A percentile compares a stretch with the other conserved stretches of the same genome.
Conservation (phyloP, 1,140 invertebrate species). For the Drosophila nigrodunni region DNA sequence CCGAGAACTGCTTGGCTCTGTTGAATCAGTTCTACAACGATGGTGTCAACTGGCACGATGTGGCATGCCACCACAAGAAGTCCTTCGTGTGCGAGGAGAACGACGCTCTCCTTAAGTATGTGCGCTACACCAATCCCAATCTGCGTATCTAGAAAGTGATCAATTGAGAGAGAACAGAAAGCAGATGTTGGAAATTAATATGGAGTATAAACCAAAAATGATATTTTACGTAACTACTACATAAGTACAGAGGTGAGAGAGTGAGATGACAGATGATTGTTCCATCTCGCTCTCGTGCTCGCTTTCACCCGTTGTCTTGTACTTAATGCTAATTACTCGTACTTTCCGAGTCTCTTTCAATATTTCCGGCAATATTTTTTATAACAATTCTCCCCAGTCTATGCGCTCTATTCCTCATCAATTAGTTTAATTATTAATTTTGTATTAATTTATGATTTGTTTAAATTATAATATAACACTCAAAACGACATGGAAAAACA, state of each 20-base stretch:
- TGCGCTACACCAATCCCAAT: slow-evolving; percentile 91
- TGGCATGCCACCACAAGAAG: slow-evolving; percentile 93
- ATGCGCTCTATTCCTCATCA: slow-evolving; percentile 53
- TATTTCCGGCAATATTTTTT: slow-evolving; percentile 47
- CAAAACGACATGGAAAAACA: slow-evolving; percentile 60
- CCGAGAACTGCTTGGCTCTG: slow-evolving; percentile 92
- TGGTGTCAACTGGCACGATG: slow-evolving; percentile 94
- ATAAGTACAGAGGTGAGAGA: slow-evolving; percentile 6
- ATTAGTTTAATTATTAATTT: slow-evolving; percentile 77
- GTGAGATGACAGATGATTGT: neutral
- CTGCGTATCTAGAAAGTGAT: slow-evolving; percentile 87
- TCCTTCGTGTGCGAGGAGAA: slow-evolving; percentile 94
- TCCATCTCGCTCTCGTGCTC: slow-evolving; percentile 37
- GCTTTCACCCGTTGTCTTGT: slow-evolving; percentile 4
- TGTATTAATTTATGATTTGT: slow-evolving; percentile 80
- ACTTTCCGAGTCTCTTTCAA: slow-evolving; percentile 25
- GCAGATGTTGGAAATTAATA: slow-evolving; percentile 16
- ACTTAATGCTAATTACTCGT: slow-evolving; percentile 20
- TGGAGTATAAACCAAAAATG: slow-evolving; percentile 74
- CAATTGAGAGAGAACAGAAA: neutral
- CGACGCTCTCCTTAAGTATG: slow-evolving; percentile 91
- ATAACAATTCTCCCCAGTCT: slow-evolving; percentile 58
- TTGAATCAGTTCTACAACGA: slow-evolving; percentile 94
- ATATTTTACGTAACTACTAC: slow-evolving; percentile 61
- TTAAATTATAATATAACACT: slow-evolving; percentile 77